Conservation (phyloP, 1,140 invertebrate genomes). For the Chironomus tepperi region DNA sequence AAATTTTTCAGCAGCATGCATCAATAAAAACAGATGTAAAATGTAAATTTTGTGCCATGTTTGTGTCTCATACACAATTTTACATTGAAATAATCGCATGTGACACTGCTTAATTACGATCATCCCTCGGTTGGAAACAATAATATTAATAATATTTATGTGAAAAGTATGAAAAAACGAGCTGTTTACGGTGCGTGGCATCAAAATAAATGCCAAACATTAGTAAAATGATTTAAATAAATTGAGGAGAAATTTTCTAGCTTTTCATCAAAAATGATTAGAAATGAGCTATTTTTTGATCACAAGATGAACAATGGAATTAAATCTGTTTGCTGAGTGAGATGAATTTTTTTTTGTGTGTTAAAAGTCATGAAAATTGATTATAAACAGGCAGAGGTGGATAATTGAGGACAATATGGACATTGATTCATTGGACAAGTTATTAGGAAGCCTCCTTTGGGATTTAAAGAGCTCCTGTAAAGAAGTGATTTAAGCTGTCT, state of each 20-base stretch:
- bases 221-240: no score
- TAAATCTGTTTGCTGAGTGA: conserved; percentile 1
- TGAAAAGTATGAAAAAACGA: neutral
- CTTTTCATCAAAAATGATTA: neutral
- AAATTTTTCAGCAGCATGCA: neutral
- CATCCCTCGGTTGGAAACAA: neutral
- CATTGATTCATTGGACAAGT: no score
- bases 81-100: neutral
- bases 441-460: no score
- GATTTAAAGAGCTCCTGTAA: no score
- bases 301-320: neutral
- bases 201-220: neutral
- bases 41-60: neutral
- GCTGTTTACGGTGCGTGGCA: neutral
- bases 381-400: neutral
- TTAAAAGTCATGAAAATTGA: neutral
- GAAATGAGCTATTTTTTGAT: neutral
- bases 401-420: no score
- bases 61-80: neutral
- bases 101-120: neutral
- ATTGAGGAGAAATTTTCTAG: no score
- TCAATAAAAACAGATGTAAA: neutral
- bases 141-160: neutral
- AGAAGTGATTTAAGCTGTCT: no score
- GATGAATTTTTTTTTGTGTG: neutral